Percentiles rank a stretch among this genome's conserved stretches.
These are phyloP conservation scores for Platerodrilus igneus DNA, from an alignment of 2,888 invertebrate species.

Conservation along the genomic window DNA sequence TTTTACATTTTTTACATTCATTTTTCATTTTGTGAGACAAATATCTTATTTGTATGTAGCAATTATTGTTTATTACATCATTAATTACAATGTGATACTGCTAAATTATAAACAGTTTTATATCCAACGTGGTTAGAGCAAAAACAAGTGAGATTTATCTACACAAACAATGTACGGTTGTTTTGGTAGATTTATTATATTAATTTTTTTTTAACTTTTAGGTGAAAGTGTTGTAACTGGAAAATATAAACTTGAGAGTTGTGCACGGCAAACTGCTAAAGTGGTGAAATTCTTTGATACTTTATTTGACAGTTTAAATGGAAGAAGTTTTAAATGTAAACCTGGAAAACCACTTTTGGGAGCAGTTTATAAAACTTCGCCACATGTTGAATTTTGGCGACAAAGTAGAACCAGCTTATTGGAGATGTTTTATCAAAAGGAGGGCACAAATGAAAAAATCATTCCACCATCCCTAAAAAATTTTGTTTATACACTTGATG, in stretches of 20 bases:
- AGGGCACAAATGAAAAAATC: neutral
- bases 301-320: conserved; percentile 6
- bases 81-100: too few relatives aligned
- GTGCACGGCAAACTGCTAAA: neutral
- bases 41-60: too few relatives aligned
- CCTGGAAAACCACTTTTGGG: neutral
- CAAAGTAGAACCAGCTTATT: neutral
- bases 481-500: neutral
- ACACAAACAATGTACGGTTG: too few relatives aligned
- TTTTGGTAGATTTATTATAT: too few relatives aligned
- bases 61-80: too few relatives aligned
- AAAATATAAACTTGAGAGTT: neutral
- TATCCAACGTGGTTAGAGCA: too few relatives aligned
- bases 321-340: neutral
- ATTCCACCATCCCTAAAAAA: conserved; percentile 3
- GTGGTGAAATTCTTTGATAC: neutral
- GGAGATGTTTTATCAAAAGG: neutral
- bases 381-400: neutral
- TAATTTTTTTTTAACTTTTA: too few relatives aligned
- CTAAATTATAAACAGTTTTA: too few relatives aligned
- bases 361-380: neutral
- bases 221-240: conserved; percentile 6
- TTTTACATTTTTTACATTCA: too few relatives aligned
- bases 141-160: too few relatives aligned
- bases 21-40: too few relatives aligned